Evolutionary conservation across 2,113 vertebrate genomes (phyloP).

Genomic region (Stercorarius parasiticus): DNA sequence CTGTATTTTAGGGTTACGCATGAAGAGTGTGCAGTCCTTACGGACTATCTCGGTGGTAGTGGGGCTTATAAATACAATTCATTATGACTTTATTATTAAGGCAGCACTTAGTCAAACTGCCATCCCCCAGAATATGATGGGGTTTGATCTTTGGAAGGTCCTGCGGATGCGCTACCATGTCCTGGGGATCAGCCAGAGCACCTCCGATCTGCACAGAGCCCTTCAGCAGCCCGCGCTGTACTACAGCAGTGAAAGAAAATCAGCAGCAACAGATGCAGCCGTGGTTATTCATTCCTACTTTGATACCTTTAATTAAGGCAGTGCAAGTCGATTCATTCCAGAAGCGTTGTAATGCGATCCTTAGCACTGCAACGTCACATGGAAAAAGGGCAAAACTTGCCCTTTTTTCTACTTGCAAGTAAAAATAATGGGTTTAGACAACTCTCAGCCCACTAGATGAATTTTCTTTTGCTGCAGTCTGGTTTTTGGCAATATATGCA

Average conservation of each 20-base stretch:
- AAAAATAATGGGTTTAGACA: not conserved
- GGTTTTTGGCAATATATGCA: not conserved
- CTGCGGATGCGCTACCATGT: not conserved
- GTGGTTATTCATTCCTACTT: not conserved
- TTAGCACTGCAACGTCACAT: not conserved
- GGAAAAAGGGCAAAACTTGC: not conserved
- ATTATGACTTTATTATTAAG: not conserved
- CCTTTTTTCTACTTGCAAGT: not conserved
- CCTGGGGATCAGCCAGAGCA: not conserved
- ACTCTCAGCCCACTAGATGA: not conserved
- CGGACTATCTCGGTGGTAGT: not conserved
- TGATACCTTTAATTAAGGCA: constrained; percentile 39
- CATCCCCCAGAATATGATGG: not conserved
- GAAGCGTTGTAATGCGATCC: constrained; percentile 4
- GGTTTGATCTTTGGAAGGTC: not conserved
- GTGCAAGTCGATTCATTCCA: constrained; percentile 42
- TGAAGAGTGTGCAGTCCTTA: not conserved
- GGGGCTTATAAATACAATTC: not conserved
- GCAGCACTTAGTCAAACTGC: not conserved
- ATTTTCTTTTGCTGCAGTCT: not conserved
- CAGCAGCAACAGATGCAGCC: constrained; percentile 8
- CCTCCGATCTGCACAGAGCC: not conserved
- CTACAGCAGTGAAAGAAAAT: not conserved
- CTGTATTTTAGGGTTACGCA: not conserved
- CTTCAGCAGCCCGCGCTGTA: rapidly evolving